Percentiles rank a stretch among this genome's conserved stretches.
These are phyloP conservation scores for Drosophila sordidula DNA, from an alignment of 2,888 invertebrate genomes.

Conservation along the genomic window DNA sequence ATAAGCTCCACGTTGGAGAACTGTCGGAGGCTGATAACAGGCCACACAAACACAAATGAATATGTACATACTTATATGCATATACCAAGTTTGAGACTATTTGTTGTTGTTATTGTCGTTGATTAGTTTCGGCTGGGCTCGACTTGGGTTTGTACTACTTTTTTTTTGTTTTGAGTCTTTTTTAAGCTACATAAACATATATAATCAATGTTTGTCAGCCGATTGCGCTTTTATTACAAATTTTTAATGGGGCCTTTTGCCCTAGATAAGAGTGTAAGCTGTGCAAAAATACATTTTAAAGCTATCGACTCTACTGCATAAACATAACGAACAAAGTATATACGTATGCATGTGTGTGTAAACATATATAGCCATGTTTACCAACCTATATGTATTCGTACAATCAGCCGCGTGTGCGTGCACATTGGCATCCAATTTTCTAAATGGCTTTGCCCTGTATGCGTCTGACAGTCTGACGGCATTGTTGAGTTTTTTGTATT, in stretches of 20 bases:
- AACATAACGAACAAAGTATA: constrained; percentile 2
- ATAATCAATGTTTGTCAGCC: constrained; percentile 20
- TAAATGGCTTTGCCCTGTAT: constrained; percentile 54
- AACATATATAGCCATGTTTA: background rate
- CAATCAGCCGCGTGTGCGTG: constrained; percentile 27
- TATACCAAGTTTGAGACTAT: background rate
- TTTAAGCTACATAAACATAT: constrained; percentile 43
- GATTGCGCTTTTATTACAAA: background rate
- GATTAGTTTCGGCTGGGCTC: constrained; percentile 18
- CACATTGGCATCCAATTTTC: constrained; percentile 59
- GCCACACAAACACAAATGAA: background rate
- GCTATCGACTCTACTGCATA: constrained; percentile 21
- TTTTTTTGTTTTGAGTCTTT: constrained; percentile 2
- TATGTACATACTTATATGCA: background rate
- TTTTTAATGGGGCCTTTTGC: constrained; percentile 4
- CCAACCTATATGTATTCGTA: background rate
- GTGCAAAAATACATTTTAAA: constrained; percentile 7
- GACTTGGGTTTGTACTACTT: background rate
- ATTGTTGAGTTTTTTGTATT: constrained; percentile 18
- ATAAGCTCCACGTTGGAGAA: constrained; percentile 43
- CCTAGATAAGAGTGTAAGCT: constrained; percentile 34
- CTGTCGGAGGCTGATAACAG: constrained; percentile 44
- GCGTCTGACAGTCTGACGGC: constrained; percentile 9
- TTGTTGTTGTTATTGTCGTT: constrained; percentile 3
- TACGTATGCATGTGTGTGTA: background rate